These are phyloP conservation scores for Hemitrygon akajei DNA, from an alignment of 2,797 vertebrate genomes.

Conservation along the genomic window DNA sequence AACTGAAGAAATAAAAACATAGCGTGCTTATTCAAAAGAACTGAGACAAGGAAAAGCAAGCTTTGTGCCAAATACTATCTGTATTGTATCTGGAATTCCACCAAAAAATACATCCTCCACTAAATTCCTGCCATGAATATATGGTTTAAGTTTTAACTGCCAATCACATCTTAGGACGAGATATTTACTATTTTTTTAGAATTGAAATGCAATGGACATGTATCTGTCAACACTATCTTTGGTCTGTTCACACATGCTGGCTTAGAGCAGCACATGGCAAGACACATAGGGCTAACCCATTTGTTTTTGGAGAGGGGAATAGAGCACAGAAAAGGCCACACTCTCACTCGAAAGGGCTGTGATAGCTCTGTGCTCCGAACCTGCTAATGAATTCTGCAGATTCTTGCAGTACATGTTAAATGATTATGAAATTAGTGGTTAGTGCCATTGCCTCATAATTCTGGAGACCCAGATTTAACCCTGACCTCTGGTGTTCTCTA, in stretches of 20 bases:
- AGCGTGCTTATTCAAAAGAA: slow-evolving; percentile 15
- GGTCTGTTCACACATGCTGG: neutral
- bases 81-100: neutral
- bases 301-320: neutral
- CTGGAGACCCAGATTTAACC: too few relatives aligned
- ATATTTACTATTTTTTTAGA: neutral
- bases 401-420: neutral
- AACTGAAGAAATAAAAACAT: slow-evolving; percentile 19
- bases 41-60: neutral
- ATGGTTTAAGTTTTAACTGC: neutral
- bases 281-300: neutral
- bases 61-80: neutral
- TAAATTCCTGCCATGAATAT: slow-evolving; percentile 15
- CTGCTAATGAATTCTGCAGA: neutral
- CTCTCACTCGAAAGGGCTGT: neutral
- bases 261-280: neutral
- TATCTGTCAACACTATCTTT: neutral
- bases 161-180: neutral
- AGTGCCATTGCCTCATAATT: too few relatives aligned
- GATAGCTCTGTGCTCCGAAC: neutral
- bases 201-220: neutral
- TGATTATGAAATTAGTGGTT: neutral
- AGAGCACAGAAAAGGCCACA: neutral
- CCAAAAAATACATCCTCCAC: neutral
- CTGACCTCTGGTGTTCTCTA: too few relatives aligned